phyloP scores from a whole-genome alignment of 92 coral and sea anemone species.

The Palythoa grandis region DNA sequence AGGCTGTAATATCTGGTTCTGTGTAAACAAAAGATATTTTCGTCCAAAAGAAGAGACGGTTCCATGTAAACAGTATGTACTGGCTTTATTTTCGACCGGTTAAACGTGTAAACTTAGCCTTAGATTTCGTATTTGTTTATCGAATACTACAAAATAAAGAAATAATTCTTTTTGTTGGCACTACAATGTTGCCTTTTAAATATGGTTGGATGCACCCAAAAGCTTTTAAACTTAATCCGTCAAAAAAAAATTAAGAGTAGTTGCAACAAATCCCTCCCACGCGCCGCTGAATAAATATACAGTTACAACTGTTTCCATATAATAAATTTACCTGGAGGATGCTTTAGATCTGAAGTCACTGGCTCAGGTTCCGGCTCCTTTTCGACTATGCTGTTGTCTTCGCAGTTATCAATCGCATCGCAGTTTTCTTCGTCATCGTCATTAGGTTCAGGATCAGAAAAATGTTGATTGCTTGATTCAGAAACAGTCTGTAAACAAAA shows the following conservation, averaged over 20 bases:
- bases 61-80: too few relatives aligned
- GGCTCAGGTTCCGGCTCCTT: constrained; percentile 38
- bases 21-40: too few relatives aligned
- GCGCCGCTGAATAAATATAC: constrained; percentile 14
- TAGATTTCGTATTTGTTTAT: too few relatives aligned
- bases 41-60: too few relatives aligned
- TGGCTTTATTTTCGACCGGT: too few relatives aligned
- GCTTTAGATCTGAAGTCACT: constrained; percentile 43
- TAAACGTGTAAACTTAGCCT: too few relatives aligned
- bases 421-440: constrained; percentile 50
- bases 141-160: too few relatives aligned
- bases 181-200: too few relatives aligned
- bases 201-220: not conserved
- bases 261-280: constrained; percentile 34
- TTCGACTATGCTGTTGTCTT: constrained; percentile 34
- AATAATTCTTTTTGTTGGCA: too few relatives aligned
- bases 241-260: not conserved
- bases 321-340: constrained; percentile 62
- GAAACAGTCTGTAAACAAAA: constrained; percentile 71
- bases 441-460: constrained; percentile 56
- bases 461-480: constrained; percentile 74
- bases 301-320: not conserved
- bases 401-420: constrained; percentile 3
- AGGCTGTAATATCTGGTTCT: too few relatives aligned
- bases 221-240: not conserved